phyloP scores from a whole-genome alignment of 2,797 vertebrate species.

The Xerus rutilus region DNA sequence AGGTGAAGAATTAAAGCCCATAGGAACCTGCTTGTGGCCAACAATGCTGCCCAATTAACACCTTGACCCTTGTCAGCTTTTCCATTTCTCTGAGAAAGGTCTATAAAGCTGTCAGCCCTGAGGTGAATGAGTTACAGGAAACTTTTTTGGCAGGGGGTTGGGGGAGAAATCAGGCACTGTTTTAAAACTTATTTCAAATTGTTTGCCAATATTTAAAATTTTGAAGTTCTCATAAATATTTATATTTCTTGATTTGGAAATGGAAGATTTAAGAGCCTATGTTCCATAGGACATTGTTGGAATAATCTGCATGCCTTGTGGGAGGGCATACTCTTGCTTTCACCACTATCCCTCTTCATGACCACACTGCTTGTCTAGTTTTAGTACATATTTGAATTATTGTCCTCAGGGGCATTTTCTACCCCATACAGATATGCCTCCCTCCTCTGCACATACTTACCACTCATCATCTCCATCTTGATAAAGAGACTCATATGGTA shows the following conservation, averaged over 20 bases:
- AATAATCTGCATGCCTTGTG: neutral
- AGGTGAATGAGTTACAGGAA: neutral
- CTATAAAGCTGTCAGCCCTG: neutral
- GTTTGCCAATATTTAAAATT: neutral
- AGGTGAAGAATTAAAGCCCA: neutral
- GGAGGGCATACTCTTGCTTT: neutral
- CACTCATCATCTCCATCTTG: neutral
- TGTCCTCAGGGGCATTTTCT: neutral
- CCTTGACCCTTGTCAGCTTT: neutral
- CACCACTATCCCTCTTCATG: accelerated
- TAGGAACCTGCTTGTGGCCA: neutral
- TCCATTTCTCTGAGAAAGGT: neutral
- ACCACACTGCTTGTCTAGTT: no score
- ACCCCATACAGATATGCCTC: neutral
- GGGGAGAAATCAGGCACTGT: neutral
- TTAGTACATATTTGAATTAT: neutral
- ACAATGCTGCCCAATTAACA: neutral
- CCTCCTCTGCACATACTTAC: neutral
- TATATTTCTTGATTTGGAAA: neutral
- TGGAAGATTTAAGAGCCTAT: neutral
- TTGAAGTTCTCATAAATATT: neutral
- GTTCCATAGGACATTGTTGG: neutral
- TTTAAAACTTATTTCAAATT: slow-evolving; percentile 3
- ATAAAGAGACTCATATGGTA: neutral
- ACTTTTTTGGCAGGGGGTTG: neutral